phyloP scores from a whole-genome alignment of 1,140 invertebrate species.

The Zaprionus tsacasi region DNA sequence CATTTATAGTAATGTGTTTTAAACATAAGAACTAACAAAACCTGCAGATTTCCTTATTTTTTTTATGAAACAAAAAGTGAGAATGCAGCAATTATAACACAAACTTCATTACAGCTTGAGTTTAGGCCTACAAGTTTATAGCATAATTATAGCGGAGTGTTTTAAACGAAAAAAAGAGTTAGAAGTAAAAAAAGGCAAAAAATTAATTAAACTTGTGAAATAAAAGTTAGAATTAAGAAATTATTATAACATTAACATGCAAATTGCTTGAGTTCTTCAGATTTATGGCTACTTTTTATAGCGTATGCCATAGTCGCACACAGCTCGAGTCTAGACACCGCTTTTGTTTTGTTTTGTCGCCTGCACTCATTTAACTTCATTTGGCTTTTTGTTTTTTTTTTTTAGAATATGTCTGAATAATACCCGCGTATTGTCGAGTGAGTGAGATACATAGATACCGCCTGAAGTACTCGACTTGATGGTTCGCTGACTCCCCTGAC shows the following conservation, averaged over 20 bases:
- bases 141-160: not conserved
- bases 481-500: slow-evolving; percentile 62
- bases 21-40: not conserved
- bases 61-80: not conserved
- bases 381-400: slow-evolving; percentile 58
- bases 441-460: slow-evolving; percentile 45
- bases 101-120: not conserved
- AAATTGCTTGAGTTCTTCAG: not conserved
- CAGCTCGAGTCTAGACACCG: not conserved
- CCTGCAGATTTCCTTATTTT: not conserved
- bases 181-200: not conserved
- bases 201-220: not conserved
- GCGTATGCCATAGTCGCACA: slow-evolving; percentile 50
- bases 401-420: slow-evolving; percentile 65
- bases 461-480: slow-evolving; percentile 53
- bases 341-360: slow-evolving; percentile 66
- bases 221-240: not conserved
- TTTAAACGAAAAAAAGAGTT: not conserved
- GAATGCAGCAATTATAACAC: not conserved
- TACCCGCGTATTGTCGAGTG: slow-evolving; percentile 49
- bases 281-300: slow-evolving; percentile 23
- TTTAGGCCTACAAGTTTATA: not conserved
- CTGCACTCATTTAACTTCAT: slow-evolving; percentile 79
- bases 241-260: not conserved
- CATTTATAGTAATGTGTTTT: not conserved